Percentiles rank a stretch among this genome's conserved stretches.
Evolutionary conservation across 2,888 invertebrate genomes (phyloP).

Genomic region (Candidula unifasciata): DNA sequence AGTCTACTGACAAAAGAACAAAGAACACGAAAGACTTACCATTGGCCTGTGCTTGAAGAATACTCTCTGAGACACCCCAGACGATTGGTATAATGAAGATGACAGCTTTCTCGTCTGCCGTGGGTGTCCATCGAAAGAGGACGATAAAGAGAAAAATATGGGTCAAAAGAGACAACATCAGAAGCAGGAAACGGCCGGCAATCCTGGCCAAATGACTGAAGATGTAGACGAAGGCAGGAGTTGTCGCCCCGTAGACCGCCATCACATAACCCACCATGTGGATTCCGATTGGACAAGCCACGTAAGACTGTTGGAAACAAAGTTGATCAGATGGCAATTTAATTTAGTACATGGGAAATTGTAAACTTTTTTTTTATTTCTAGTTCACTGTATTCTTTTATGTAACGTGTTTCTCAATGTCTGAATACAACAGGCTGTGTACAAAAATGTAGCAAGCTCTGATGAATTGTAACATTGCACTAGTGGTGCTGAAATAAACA

Average conservation of each 20-base stretch:
- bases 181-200: slow-evolving; percentile 63
- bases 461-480: background rate
- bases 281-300: slow-evolving; percentile 69
- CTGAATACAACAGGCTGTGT: no score
- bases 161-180: slow-evolving; percentile 58
- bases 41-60: slow-evolving; percentile 69
- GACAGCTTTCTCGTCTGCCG: slow-evolving; percentile 48
- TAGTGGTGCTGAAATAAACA: no score
- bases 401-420: no score
- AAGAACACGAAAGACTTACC: slow-evolving; percentile 53
- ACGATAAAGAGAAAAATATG: slow-evolving; percentile 60
- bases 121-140: slow-evolving; percentile 62
- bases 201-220: slow-evolving; percentile 62
- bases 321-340: no score
- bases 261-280: slow-evolving; percentile 69
- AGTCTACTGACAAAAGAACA: background rate
- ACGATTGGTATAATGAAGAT: slow-evolving; percentile 62
- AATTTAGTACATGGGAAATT: no score
- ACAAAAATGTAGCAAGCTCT: background rate
- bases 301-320: slow-evolving; percentile 60
- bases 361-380: no score
- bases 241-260: slow-evolving; percentile 66
- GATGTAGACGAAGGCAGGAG: slow-evolving; percentile 61
- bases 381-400: no score
- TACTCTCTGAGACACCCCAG: slow-evolving; percentile 68